These are phyloP conservation scores for Mesochorus sp. DNA, from an alignment of 2,888 invertebrate genomes.

Conservation along the genomic window DNA sequence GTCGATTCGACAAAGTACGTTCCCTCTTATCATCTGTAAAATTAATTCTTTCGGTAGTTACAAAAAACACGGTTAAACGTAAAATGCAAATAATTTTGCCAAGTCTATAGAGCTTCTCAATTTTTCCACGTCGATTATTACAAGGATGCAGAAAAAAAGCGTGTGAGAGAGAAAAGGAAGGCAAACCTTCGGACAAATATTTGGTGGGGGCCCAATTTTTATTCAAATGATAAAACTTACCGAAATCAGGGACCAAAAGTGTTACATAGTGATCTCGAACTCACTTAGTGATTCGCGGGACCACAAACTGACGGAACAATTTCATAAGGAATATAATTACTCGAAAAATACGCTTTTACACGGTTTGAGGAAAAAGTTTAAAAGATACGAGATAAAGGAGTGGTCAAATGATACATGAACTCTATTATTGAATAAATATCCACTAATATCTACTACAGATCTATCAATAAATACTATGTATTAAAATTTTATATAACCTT, in stretches of 20 bases:
- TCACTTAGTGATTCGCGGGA: constrained; percentile 66
- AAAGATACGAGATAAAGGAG: constrained; percentile 23
- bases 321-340: constrained; percentile 16
- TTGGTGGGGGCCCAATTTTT: constrained; percentile 11
- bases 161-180: constrained; percentile 7
- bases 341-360: background rate
- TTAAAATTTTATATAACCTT: background rate
- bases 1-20: constrained; percentile 73
- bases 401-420: constrained; percentile 4
- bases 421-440: background rate
- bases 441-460: too few relatives aligned
- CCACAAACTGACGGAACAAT: constrained; percentile 49
- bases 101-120: background rate
- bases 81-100: constrained; percentile 21
- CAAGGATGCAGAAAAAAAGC: constrained; percentile 47
- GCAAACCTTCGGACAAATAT: constrained; percentile 54
- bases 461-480: too few relatives aligned
- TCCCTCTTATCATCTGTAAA: constrained; percentile 75
- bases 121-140: constrained; percentile 17
- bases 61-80: constrained; percentile 14
- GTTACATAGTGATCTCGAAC: constrained; percentile 61
- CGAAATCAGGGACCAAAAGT: constrained; percentile 61
- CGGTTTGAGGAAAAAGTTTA: constrained; percentile 16
- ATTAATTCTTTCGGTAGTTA: constrained; percentile 63
- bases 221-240: constrained; percentile 62